These are phyloP conservation scores for Microcebus griseorufus DNA, from an alignment of 2,113 vertebrate genomes.

Conservation along the genomic window DNA sequence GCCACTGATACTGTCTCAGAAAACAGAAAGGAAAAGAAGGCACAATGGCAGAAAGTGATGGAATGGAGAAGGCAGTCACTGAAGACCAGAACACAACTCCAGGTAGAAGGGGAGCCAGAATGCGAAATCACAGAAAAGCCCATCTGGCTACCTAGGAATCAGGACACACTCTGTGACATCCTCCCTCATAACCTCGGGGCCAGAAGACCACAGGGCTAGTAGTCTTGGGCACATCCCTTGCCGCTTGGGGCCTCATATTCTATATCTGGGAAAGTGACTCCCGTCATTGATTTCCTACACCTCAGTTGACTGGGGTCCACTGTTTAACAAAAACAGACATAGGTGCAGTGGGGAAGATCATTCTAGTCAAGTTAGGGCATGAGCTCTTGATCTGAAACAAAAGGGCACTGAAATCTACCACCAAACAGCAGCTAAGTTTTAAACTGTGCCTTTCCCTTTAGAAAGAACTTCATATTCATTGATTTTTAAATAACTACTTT, in stretches of 20 bases:
- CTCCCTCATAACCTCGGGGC: background rate
- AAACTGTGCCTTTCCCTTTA: background rate
- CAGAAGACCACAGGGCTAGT: background rate
- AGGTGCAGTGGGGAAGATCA: background rate
- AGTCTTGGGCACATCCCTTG: background rate
- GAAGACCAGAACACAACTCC: background rate
- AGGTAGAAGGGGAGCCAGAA: background rate
- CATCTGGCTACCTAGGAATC: background rate
- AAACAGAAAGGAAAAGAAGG: background rate
- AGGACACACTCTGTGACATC: background rate
- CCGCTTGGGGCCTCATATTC: background rate
- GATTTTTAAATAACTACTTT: conserved; percentile 16
- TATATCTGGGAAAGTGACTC: background rate
- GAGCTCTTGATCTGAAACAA: background rate
- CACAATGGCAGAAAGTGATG: background rate
- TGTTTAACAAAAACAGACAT: background rate
- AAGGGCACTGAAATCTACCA: background rate
- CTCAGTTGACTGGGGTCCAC: background rate
- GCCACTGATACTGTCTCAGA: background rate
- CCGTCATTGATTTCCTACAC: background rate
- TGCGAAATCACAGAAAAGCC: background rate
- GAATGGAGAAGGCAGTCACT: background rate
- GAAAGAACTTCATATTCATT: background rate
- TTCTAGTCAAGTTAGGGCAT: background rate
- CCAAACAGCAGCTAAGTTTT: background rate